Conservation (phyloP, 2,888 invertebrate species). For the Acrobasis suavella region DNA sequence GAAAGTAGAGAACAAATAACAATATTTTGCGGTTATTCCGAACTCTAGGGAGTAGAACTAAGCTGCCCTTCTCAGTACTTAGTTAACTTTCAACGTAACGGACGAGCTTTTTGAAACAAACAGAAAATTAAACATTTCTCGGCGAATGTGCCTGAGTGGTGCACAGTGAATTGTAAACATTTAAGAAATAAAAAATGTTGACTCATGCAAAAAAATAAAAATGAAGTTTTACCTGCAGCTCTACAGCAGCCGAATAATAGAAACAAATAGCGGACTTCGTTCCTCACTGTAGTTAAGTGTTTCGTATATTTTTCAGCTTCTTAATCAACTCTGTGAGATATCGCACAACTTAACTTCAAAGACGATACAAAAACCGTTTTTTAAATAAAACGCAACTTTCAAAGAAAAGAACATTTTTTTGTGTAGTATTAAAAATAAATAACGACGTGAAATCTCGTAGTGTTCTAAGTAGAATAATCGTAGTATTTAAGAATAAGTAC, state of each 20-base stretch:
- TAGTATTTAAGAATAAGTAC: too few species aligned
- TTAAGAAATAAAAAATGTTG: conserved; percentile 44
- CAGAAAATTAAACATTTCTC: conserved; percentile 50
- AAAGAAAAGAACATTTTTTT: too few species aligned
- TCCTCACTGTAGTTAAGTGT: conserved; percentile 5
- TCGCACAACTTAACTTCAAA: background rate
- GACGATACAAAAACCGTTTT: background rate
- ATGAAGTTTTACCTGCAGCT: conserved; percentile 20
- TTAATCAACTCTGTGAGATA: background rate
- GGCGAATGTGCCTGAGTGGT: conserved; percentile 24
- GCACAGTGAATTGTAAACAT: conserved; percentile 40
- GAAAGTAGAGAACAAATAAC: conserved; percentile 32
- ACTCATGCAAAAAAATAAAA: conserved; percentile 34
- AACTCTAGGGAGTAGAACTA: conserved; percentile 38
- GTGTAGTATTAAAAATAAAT: too few species aligned
- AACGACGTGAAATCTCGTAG: too few species aligned
- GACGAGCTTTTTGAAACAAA: conserved; percentile 48
- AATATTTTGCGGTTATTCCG: conserved; percentile 38
- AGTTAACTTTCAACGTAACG: conserved; percentile 50
- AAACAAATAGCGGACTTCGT: conserved; percentile 14
- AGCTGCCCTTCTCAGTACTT: conserved; percentile 46
- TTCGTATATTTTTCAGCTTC: conserved; percentile 7
- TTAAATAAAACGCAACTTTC: too few species aligned
- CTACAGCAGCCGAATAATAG: conserved; percentile 20
- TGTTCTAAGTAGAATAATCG: too few species aligned